Percentiles rank a stretch among this genome's conserved stretches.
Conservation (phyloP, 2,113 vertebrate species). For the Mugil cephalus region DNA sequence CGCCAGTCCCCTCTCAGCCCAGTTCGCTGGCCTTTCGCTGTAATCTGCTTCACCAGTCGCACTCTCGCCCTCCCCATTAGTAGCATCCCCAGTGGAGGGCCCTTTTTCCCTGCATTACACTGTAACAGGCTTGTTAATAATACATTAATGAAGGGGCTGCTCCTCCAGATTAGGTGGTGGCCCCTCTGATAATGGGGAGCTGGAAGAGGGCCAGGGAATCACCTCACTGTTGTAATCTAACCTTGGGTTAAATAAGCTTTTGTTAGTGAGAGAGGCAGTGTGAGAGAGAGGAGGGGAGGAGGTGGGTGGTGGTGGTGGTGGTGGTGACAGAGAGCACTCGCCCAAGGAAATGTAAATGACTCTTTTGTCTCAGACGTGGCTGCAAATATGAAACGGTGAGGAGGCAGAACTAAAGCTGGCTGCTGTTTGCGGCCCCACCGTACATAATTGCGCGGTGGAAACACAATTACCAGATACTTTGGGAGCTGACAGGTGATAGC, state of each 20-base stretch:
- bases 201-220: slow-evolving; percentile 90
- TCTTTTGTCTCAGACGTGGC: slow-evolving; percentile 78
- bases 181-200: slow-evolving; percentile 90
- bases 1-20: slow-evolving; percentile 58
- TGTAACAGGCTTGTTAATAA: slow-evolving; percentile 93
- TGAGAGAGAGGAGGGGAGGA: slow-evolving; percentile 18
- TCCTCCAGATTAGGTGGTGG: slow-evolving; percentile 90
- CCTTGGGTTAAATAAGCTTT: slow-evolving; percentile 88
- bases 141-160: slow-evolving; percentile 93
- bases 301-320: background rate
- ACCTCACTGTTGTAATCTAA: slow-evolving; percentile 88
- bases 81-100: slow-evolving; percentile 86
- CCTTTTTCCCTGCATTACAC: slow-evolving; percentile 85
- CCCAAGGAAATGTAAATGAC: slow-evolving; percentile 82
- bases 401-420: slow-evolving; percentile 42
- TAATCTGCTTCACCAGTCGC: slow-evolving; percentile 84
- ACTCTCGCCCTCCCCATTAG: slow-evolving; percentile 87
- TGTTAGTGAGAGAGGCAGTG: slow-evolving; percentile 61
- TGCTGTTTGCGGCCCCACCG: slow-evolving; percentile 55
- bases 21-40: slow-evolving; percentile 67
- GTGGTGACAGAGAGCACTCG: slow-evolving; percentile 40
- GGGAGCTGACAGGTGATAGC: slow-evolving; percentile 69
- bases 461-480: slow-evolving; percentile 74
- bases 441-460: slow-evolving; percentile 58
- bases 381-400: slow-evolving; percentile 71